These are phyloP conservation scores for Drosophila anomalata DNA, from an alignment of 2,888 invertebrate genomes.

Conservation along the genomic window DNA sequence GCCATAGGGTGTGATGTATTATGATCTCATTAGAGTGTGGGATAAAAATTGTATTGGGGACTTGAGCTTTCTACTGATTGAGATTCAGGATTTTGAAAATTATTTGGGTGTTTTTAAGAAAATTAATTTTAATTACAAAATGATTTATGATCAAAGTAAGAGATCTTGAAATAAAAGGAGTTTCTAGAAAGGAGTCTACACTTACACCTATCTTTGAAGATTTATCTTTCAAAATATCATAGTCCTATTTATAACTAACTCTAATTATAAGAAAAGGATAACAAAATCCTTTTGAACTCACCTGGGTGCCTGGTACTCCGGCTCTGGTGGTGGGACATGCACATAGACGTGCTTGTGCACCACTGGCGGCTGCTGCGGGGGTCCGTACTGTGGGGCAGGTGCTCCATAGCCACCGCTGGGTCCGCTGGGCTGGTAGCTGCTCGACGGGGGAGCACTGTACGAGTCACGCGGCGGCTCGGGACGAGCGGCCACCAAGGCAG, in stretches of 20 bases:
- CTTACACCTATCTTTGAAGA: no score
- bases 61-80: neutral
- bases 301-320: constrained; percentile 89
- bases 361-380: constrained; percentile 89
- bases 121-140: no score
- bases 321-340: constrained; percentile 94
- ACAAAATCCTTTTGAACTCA: constrained; percentile 75
- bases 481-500: constrained; percentile 78
- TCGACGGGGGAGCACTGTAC: constrained; percentile 79
- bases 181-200: no score
- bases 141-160: no score
- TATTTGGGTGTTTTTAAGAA: neutral
- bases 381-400: constrained; percentile 87
- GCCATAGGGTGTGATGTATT: constrained; percentile 15
- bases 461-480: constrained; percentile 83
- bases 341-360: constrained; percentile 96
- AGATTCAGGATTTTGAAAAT: neutral
- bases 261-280: neutral
- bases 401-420: constrained; percentile 85
- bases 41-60: neutral
- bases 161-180: no score
- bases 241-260: neutral
- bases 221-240: no score
- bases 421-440: constrained; percentile 84
- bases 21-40: neutral